Percentiles rank a stretch among this genome's conserved stretches.
Conservation (phyloP, 35 echinoderm and acorn worm species). For the Diadema setosum region DNA sequence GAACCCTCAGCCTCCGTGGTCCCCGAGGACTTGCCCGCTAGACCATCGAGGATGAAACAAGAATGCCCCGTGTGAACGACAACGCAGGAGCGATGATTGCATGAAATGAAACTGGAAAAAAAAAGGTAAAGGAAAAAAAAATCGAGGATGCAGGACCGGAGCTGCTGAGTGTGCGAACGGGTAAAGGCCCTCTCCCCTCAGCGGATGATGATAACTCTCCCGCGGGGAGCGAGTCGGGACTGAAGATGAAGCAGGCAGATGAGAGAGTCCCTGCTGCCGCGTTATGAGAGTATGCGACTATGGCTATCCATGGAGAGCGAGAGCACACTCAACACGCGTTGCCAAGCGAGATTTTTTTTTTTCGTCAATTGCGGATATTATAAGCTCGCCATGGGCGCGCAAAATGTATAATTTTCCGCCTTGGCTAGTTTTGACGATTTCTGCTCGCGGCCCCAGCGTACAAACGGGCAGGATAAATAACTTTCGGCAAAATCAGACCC, state of each 20-base stretch:
- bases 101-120: neutral
- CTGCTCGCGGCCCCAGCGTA: neutral
- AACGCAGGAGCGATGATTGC: neutral
- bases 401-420: slow-evolving; percentile 15
- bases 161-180: neutral
- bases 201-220: slow-evolving; percentile 1
- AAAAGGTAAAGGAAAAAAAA: too few species aligned
- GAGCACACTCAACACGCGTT: neutral
- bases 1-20: slow-evolving; percentile 1
- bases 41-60: neutral
- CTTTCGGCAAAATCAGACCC: slow-evolving; percentile 20
- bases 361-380: neutral
- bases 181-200: neutral
- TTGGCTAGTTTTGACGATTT: neutral
- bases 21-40: neutral
- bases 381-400: neutral
- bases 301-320: neutral
- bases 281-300: neutral
- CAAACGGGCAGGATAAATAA: slow-evolving; percentile 21
- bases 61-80: neutral
- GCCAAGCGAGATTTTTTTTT: neutral
- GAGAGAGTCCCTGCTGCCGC: neutral
- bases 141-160: neutral
- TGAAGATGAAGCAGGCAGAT: too few species aligned
- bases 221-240: neutral